Evolutionary conservation across 2,888 invertebrate species (phyloP), one percentile per base, ranked within the genome.

Genomic region (Dexiosoma caninum): DNA sequence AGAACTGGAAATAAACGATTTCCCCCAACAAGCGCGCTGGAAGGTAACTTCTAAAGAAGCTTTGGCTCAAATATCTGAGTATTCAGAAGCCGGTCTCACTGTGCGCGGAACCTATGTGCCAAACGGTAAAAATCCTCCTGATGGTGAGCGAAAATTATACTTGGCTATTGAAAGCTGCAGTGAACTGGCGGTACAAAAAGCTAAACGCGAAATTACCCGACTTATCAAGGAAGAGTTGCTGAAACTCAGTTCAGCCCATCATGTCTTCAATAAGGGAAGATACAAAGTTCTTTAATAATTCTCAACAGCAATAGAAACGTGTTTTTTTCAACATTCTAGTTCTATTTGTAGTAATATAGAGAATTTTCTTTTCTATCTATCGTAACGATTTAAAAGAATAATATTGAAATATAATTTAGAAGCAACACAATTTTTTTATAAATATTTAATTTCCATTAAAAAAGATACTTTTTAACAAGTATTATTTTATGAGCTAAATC

Each of bases 1-100:
- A 85, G 99, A 99, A 89, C 92, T 99, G 84, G 99, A 99, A 91
- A 99, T 99, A 87, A 99, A 99, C 89, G 99, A 99, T 91, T 99
- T 99, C 91, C 99, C 99, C 30, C 99, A 99, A 87, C 98, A 98
- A 89, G 98, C 99, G 0, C 92, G 99, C 77, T 99, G 98, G 98
- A 93, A 98, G 84, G 98, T 99, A 74, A 99, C 99, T 5, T 97
- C 97, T 83, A 98, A 97, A 94, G 99, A 99, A 91, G 98, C 99
- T 5, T 91, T 99, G 83, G 98, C 98, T 0, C 97, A 99, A 88
- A 98, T 99, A 86, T 97, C 98, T 59, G 99, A 99, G 90, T 99
- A 98, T 90, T 98, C 98, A 0, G 99, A 99, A 90, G 99, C 99
- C 0, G 99, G 99, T 40, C 95, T 99, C 82, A 98, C 99, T 0